These are phyloP conservation scores for Aphis craccivora DNA, from an alignment of 1,140 invertebrate species.

Conservation along the genomic window DNA sequence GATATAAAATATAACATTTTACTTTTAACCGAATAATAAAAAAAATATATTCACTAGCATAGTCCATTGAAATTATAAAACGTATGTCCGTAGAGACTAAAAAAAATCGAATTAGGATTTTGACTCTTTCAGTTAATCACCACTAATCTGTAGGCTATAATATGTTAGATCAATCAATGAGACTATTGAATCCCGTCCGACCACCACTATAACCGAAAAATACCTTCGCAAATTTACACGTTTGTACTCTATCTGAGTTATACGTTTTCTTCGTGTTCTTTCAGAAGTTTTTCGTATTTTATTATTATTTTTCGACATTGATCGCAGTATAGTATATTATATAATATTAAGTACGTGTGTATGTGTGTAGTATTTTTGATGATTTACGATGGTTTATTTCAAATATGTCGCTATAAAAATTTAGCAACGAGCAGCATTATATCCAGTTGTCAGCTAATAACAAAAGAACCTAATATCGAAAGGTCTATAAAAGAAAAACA, in stretches of 20 bases:
- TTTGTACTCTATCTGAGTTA: not conserved
- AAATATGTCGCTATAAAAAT: constrained; percentile 3
- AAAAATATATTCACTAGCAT: no score
- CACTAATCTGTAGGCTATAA: not conserved
- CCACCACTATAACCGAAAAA: not conserved
- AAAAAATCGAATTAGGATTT: not conserved
- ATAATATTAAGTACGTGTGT: not conserved
- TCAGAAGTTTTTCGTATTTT: not conserved
- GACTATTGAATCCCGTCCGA: not conserved
- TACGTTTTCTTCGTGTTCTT: not conserved
- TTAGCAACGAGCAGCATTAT: not conserved
- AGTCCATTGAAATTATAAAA: not conserved
- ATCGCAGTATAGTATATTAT: not conserved
- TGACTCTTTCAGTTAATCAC: not conserved
- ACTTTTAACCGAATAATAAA: no score
- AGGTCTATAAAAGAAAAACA: not conserved
- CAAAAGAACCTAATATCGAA: not conserved
- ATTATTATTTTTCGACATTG: not conserved
- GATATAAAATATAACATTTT: no score
- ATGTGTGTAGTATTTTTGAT: not conserved
- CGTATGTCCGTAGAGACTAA: not conserved
- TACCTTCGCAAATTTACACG: not conserved
- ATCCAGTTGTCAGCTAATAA: constrained; percentile 28
- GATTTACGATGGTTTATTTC: constrained; percentile 32
- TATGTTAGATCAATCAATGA: not conserved